Evolutionary conservation across 2,113 vertebrate genomes (phyloP).

Genomic region (Paraplagusia blochii): DNA sequence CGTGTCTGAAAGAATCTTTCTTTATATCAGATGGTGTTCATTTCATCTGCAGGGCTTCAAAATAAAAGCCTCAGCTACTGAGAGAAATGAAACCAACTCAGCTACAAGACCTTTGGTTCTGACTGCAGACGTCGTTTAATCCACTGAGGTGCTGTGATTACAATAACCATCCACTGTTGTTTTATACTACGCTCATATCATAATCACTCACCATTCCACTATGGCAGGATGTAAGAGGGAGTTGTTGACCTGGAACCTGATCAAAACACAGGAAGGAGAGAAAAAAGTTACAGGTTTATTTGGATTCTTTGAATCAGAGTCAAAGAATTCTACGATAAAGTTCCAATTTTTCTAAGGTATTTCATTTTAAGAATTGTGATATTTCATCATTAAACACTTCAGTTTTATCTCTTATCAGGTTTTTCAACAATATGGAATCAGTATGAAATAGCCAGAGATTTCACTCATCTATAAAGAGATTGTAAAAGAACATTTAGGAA

Average conservation of each 20-base stretch:
- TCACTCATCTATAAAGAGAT: too few relatives aligned
- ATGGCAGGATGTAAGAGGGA: conserved; percentile 86
- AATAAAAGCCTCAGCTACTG: conserved; percentile 23
- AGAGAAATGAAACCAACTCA: not conserved
- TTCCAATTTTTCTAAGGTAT: too few relatives aligned
- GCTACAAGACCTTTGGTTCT: conserved; percentile 14
- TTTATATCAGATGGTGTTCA: conserved; percentile 61
- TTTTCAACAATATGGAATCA: too few relatives aligned
- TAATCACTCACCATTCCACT: conserved; percentile 86
- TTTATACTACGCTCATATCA: not conserved
- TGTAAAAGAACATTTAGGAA: too few relatives aligned
- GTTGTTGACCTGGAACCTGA: conserved; percentile 89
- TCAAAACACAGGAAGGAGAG: not conserved
- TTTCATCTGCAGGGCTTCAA: conserved; percentile 44
- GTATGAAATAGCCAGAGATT: too few relatives aligned
- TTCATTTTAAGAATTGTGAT: too few relatives aligned
- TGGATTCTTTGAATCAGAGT: too few relatives aligned
- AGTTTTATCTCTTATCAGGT: too few relatives aligned
- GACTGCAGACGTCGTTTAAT: conserved; percentile 15
- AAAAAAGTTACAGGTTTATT: too few relatives aligned
- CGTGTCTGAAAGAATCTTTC: conserved; percentile 52
- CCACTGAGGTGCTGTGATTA: conserved; percentile 2
- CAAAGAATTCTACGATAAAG: too few relatives aligned
- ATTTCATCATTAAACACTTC: too few relatives aligned
- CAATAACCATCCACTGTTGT: not conserved